These are phyloP conservation scores for Podabrus alpinus DNA, from an alignment of 2,888 invertebrate genomes.

Conservation along the genomic window DNA sequence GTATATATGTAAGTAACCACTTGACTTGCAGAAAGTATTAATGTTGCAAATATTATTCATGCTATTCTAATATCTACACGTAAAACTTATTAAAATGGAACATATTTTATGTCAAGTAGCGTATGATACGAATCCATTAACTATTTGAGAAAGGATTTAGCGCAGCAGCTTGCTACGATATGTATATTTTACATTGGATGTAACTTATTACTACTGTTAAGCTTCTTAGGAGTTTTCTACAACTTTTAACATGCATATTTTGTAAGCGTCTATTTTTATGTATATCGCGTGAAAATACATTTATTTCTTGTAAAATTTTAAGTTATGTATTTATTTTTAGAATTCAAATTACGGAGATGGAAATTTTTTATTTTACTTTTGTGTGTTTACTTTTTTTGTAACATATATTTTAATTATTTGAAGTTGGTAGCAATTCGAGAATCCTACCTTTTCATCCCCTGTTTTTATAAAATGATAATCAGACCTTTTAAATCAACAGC, in stretches of 20 bases:
- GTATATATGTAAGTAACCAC: neutral
- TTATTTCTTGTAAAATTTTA: neutral
- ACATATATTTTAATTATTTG: neutral
- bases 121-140: constrained; percentile 13
- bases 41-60: constrained; percentile 12
- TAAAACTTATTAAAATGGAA: constrained; percentile 13
- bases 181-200: constrained; percentile 19
- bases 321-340: neutral
- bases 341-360: neutral
- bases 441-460: neutral
- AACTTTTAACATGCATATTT: constrained; percentile 11
- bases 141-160: constrained; percentile 16
- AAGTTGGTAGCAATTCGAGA: neutral
- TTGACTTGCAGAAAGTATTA: constrained; percentile 11
- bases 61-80: constrained; percentile 17
- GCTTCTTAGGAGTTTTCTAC: constrained; percentile 13
- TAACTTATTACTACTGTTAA: constrained; percentile 21
- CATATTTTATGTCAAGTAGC: constrained; percentile 19
- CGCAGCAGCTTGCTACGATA: constrained; percentile 19
- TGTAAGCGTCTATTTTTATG: constrained; percentile 20
- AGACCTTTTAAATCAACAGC: neutral
- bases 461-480: neutral
- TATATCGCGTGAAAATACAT: neutral
- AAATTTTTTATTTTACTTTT: too few species aligned
- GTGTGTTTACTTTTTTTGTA: too few species aligned